Evolutionary conservation across 2,113 vertebrate species (phyloP), one percentile per base, ranked within the genome.

Genomic region (Lucifuga dentata): DNA sequence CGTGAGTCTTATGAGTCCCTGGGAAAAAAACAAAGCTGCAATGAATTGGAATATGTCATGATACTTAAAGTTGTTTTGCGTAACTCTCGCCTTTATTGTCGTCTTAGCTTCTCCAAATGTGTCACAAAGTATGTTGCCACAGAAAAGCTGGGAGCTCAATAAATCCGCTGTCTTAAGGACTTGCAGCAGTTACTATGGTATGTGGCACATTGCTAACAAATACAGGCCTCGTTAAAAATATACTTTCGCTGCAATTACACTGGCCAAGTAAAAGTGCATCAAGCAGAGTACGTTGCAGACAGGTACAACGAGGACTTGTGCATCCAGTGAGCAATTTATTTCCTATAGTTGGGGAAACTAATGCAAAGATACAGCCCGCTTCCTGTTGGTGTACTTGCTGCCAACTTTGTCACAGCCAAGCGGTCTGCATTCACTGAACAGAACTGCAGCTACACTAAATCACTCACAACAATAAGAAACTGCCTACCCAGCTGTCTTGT

Each of bases 1-100:
- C 40, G 32, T 32, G 29, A 48, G 26, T 49, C 57, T 43, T 57
- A 59, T 52, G 35, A 62, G 36, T 35, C 39, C 32, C 24, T 7
- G 5, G 38, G 21, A 8, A 17, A 15, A 39, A 21, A 17, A 41
- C 12, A 29, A 11, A 44, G 33, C 20, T 23, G 24, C 11, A 16
- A 16, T 20, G 7, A 33, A 63, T 24, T 64, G 12, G 11, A 19
- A 33, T 21, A 3, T 33, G 9, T n/a, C 52, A n/a, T 36, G 5
- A 11, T 5, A 13, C 44, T 41, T 16, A 19, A n/a, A 10, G 15
- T 3, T 24, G 3, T 36, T 5, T 23, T 40, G 10, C 51, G 7
- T 41, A 29, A 13, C 21, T 21, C 11, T 32, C 2, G 1, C 24
- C 26, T 33, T n/a, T 11, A 2, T 32, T 2, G 12, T 17, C 13